A percentile compares a stretch with the other conserved stretches of the same genome.
Evolutionary conservation across 2,797 vertebrate genomes (phyloP).

Genomic region (Pseudomugil tenellus): DNA sequence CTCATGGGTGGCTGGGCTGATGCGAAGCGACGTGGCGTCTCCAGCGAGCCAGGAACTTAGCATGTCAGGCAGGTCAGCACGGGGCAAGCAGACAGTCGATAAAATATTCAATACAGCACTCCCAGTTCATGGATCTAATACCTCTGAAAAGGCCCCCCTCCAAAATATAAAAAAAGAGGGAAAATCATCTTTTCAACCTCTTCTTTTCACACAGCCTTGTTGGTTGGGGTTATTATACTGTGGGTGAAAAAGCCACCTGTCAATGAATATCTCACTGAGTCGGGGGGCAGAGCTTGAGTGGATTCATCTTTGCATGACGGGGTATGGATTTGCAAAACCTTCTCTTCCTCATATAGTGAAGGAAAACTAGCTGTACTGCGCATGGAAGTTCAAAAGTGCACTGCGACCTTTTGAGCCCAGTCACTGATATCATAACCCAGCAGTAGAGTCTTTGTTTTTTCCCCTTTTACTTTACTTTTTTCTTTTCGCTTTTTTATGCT

Average conservation of each 20-base stretch:
- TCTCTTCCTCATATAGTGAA: neutral
- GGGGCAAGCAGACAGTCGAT: slow-evolving; percentile 90
- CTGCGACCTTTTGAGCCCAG: slow-evolving; percentile 57
- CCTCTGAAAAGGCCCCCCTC: slow-evolving; percentile 62
- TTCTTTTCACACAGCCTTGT: slow-evolving; percentile 36
- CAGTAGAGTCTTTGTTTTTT: neutral
- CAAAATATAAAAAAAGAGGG: slow-evolving; percentile 52
- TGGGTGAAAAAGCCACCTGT: slow-evolving; percentile 48
- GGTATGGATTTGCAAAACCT: slow-evolving; percentile 57
- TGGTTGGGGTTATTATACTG: slow-evolving; percentile 52
- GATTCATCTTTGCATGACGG: slow-evolving; percentile 56
- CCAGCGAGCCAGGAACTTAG: slow-evolving; percentile 87
- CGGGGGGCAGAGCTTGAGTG: slow-evolving; percentile 24
- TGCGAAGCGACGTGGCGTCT: slow-evolving; percentile 85
- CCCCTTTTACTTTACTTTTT: slow-evolving; percentile 16
- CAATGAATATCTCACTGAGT: slow-evolving; percentile 59
- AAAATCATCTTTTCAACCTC: slow-evolving; percentile 31
- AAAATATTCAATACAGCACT: slow-evolving; percentile 93
- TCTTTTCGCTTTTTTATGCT: slow-evolving; percentile 4
- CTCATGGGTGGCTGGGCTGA: slow-evolving; percentile 87
- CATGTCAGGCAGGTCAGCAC: slow-evolving; percentile 90
- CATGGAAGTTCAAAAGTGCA: slow-evolving; percentile 79
- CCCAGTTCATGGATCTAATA: slow-evolving; percentile 90
- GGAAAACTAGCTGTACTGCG: slow-evolving; percentile 15
- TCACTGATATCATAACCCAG: slow-evolving; percentile 32